phyloP scores from a whole-genome alignment of 2,113 vertebrate species.

The Gopherus flavomarginatus region DNA sequence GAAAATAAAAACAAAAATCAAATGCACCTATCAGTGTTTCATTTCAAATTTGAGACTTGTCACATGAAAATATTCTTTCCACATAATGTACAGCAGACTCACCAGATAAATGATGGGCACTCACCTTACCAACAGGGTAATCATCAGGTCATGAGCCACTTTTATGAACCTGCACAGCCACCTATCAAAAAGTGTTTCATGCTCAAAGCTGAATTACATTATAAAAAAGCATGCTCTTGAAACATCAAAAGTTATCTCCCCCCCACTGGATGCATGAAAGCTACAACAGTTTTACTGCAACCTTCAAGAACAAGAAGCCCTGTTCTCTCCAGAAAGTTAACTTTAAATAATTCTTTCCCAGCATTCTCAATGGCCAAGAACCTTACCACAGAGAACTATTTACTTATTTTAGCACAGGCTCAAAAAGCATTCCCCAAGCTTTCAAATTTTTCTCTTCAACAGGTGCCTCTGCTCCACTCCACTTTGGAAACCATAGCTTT shows the following conservation, averaged over 20 bases:
- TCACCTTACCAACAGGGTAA: not conserved
- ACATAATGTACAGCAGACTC: not conserved
- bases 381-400: not conserved
- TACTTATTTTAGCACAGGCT: not conserved
- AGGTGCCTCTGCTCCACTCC: not conserved
- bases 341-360: not conserved
- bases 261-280: not conserved
- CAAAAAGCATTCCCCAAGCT: not conserved
- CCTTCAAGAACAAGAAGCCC: not conserved
- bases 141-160: accelerated
- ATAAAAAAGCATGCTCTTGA: not conserved
- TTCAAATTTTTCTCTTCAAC: not conserved
- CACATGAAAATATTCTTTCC: not conserved
- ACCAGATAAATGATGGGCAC: not conserved
- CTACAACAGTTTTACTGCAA: not conserved
- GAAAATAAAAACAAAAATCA: not conserved
- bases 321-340: not conserved
- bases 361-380: not conserved
- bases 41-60: not conserved
- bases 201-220: not conserved
- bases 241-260: not conserved
- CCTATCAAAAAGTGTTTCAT: not conserved
- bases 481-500: not conserved
- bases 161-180: not conserved
- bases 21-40: not conserved